These are phyloP conservation scores for Andrena cerasifolii DNA, from an alignment of 1,140 invertebrate species.

Conservation along the genomic window DNA sequence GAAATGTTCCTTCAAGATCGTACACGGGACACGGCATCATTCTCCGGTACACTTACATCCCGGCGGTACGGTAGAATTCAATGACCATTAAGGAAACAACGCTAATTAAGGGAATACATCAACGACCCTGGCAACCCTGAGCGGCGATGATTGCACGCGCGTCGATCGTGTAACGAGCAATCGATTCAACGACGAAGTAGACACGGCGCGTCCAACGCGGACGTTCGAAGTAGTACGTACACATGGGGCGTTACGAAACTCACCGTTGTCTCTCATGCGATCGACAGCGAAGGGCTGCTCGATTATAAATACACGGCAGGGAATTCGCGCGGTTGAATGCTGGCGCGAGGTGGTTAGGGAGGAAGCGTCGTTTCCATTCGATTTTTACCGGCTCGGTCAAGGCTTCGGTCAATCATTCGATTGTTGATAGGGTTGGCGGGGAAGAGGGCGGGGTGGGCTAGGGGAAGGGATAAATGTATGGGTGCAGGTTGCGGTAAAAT, in stretches of 20 bases:
- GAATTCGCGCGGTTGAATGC: neutral
- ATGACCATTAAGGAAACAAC: neutral
- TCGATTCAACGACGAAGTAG: conserved; percentile 13
- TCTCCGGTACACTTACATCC: neutral
- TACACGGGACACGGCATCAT: too few relatives aligned
- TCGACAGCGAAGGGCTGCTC: neutral
- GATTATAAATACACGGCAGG: neutral
- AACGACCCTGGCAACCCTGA: neutral
- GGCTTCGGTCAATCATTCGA: neutral
- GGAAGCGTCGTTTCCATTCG: neutral
- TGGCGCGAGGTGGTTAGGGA: neutral
- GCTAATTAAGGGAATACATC: neutral
- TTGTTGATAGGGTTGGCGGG: neutral
- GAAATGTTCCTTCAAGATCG: neutral
- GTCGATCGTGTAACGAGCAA: conserved; percentile 1
- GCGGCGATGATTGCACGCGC: neutral
- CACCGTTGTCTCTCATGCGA: neutral
- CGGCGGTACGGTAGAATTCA: neutral
- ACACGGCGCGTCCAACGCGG: neutral
- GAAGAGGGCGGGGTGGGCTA: too few relatives aligned
- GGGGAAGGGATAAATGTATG: neutral
- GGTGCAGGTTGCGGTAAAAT: conserved; percentile 21
- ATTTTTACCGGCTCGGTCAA: neutral
- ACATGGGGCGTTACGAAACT: neutral
- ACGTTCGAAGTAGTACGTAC: neutral